phyloP scores from a whole-genome alignment of 2,888 invertebrate species.

The Latrodectus hesperus region DNA sequence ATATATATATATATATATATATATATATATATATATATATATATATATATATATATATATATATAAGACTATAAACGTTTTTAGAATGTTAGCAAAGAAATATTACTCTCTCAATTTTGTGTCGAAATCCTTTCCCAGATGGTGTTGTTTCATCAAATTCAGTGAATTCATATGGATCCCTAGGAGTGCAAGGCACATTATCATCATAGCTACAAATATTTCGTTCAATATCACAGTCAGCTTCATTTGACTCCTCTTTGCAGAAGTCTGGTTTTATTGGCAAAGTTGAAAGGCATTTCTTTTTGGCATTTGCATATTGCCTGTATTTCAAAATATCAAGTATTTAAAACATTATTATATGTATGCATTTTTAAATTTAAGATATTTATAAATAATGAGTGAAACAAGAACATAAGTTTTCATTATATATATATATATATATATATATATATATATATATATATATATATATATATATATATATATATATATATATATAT shows the following conservation, averaged over 20 bases:
- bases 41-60: too few relatives aligned
- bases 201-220: conserved; percentile 31
- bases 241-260: conserved; percentile 40
- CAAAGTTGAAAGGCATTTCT: conserved; percentile 6
- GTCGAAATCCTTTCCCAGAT: conserved; percentile 61
- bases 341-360: too few relatives aligned
- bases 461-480: too few relatives aligned
- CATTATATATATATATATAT: too few relatives aligned
- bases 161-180: conserved; percentile 84
- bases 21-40: too few relatives aligned
- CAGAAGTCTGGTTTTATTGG: conserved; percentile 1
- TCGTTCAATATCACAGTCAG: conserved; percentile 21
- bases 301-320: conserved; percentile 26
- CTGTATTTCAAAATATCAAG: conserved; percentile 10
- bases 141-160: conserved; percentile 77
- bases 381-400: too few relatives aligned
- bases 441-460: too few relatives aligned
- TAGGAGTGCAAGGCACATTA: conserved; percentile 69
- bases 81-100: neutral
- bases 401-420: too few relatives aligned
- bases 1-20: too few relatives aligned
- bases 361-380: too few relatives aligned
- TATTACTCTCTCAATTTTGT: conserved; percentile 54
- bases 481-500: too few relatives aligned
- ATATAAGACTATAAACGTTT: too few relatives aligned